phyloP scores from a whole-genome alignment of 2,888 invertebrate genomes.

The Aricia artaxerxes region DNA sequence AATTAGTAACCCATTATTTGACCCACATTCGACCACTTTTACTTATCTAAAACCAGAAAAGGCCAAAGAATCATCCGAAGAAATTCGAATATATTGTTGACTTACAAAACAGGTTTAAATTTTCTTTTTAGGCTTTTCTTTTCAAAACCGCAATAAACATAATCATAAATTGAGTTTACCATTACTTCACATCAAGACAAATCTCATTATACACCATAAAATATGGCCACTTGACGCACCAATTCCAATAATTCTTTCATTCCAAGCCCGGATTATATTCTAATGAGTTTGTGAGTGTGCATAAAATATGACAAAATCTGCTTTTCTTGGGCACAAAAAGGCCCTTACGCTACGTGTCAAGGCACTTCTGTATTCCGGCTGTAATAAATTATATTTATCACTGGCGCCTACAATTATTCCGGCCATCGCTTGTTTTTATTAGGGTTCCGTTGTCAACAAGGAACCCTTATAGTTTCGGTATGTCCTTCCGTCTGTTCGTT shows the following conservation, averaged over 20 bases:
- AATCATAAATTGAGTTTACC: constrained; percentile 6
- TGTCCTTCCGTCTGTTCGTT: no score
- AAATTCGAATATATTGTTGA: background rate
- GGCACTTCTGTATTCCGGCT: constrained; percentile 39
- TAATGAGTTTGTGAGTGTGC: constrained; percentile 44
- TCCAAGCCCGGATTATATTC: constrained; percentile 36
- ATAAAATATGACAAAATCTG: constrained; percentile 42
- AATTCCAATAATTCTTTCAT: constrained; percentile 28
- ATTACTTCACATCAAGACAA: constrained; percentile 22
- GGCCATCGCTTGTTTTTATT: constrained; percentile 36
- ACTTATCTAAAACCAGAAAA: background rate
- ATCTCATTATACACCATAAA: constrained; percentile 21
- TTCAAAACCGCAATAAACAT: background rate
- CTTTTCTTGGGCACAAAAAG: constrained; percentile 39
- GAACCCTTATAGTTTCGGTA: no score
- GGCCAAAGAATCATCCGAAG: background rate
- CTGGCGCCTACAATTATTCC: constrained; percentile 37
- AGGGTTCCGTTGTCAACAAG: no score
- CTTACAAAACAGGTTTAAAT: background rate
- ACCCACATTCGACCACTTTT: no score
- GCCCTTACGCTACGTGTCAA: constrained; percentile 41
- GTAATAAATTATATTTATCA: constrained; percentile 42
- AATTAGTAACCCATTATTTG: background rate
- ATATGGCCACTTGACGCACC: constrained; percentile 30
- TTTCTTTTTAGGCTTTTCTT: background rate